A percentile compares a stretch with the other conserved stretches of the same genome.
Evolutionary conservation across 2,888 invertebrate species (phyloP).

Genomic region (Acanthosoma haemorrhoidale): DNA sequence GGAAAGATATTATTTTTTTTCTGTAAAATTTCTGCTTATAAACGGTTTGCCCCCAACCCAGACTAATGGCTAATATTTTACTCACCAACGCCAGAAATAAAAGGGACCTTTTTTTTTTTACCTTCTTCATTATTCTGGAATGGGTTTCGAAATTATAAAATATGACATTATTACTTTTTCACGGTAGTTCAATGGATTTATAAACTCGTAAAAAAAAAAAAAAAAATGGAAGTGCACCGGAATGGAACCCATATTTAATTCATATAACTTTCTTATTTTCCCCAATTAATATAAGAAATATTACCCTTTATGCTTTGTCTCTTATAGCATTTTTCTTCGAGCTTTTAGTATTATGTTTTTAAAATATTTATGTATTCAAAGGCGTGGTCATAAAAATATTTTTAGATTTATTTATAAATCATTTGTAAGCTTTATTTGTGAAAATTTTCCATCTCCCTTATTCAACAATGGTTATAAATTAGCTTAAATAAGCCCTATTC

Average conservation of each 20-base stretch:
- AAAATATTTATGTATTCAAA: too few relatives aligned
- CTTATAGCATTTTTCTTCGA: too few relatives aligned
- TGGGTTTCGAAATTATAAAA: background rate
- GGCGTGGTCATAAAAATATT: too few relatives aligned
- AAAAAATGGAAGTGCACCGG: background rate
- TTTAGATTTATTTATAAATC: too few relatives aligned
- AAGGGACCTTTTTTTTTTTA: background rate
- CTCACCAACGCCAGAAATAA: background rate
- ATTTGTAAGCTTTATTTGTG: too few relatives aligned
- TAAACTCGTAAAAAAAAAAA: background rate
- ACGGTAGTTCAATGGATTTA: background rate
- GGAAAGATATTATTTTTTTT: background rate
- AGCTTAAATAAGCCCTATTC: too few relatives aligned
- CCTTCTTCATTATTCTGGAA: background rate
- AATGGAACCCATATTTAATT: background rate
- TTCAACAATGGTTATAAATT: too few relatives aligned
- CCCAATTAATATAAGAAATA: too few relatives aligned
- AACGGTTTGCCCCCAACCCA: background rate
- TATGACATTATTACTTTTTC: conserved; percentile 1
- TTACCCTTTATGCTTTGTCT: too few relatives aligned
- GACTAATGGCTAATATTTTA: conserved; percentile 4
- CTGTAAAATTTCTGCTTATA: background rate
- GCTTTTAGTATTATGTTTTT: too few relatives aligned
- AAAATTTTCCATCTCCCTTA: too few relatives aligned
- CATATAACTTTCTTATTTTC: too few relatives aligned